Base-by-base conservation (phyloP, 2,797 vertebrate genomes). In the Intellagama lesueurii region DNA sequence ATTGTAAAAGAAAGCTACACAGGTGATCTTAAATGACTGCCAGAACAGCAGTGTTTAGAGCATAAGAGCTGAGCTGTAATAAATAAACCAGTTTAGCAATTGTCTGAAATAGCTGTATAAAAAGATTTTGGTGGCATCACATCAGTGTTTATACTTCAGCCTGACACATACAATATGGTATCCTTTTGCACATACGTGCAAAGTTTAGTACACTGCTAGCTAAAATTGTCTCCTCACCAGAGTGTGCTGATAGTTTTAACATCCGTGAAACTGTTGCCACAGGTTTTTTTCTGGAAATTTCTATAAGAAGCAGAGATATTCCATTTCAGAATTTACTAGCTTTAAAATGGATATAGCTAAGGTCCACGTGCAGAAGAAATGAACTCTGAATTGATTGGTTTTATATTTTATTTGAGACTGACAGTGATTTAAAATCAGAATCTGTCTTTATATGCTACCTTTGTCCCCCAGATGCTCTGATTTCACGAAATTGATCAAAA, bases 21-120 rank as follows among this genome's bases (percentile, higher is more conserved):
- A 40, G 52, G 19, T 78, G 32, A 60, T 87, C 47, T 24, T 76
- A 52, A 80, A 70, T 72, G 19, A 82, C 30, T 32, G 17, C 60
- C 60, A 86, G 30, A 78, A 78, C 76, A 66, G 73, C 73, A 69
- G 30, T 30, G 12, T 79, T 68, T 79, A 40, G 35, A 30, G 30
- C 28, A 24, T 16, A 49, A 26, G 84, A 30, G 52, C 26, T 14
- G 56, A 11, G 44, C 5, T 87, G 3, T 64, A 52, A 78, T 52
- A 19, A 78, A 87, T n/a, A 87, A 91, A 88, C 2, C 40, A 79
- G 85, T 93, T 82, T 90, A 76, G 6, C 87, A 93, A 73, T 75
- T 44, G 87, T 88, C 87, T 90, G 84, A 60, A 80, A 44, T n/a
- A 75, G 30, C 47, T 35, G 28, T n/a, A n/a, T 35, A 75, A 76